Conservation (phyloP, 2,113 vertebrate genomes). For the Spheniscus mendiculus region DNA sequence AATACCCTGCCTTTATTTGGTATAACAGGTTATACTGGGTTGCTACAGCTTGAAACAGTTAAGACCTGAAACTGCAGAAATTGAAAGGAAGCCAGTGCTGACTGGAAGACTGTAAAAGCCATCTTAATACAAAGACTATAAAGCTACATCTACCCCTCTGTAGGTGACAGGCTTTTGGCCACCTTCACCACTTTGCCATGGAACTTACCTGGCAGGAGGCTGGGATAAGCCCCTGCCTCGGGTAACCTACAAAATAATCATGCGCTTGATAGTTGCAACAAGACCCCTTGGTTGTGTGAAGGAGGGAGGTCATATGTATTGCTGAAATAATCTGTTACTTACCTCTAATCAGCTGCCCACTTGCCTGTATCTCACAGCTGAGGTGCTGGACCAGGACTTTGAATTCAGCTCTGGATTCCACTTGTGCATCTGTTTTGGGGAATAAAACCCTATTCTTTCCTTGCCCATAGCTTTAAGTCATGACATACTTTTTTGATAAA, state of each 20-base stretch:
- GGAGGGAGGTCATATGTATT: neutral
- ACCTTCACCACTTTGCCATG: neutral
- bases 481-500: neutral
- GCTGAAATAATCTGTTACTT: neutral
- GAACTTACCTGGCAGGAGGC: neutral
- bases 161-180: neutral
- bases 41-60: neutral
- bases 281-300: too few species aligned
- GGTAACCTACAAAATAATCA: neutral
- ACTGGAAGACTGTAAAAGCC: neutral
- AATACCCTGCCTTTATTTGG: neutral
- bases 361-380: neutral
- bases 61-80: neutral
- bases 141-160: neutral
- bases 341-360: neutral
- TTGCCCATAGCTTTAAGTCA: neutral
- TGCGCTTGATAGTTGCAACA: too few species aligned
- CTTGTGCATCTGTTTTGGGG: neutral
- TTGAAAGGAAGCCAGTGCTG: neutral
- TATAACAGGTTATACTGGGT: neutral
- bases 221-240: neutral
- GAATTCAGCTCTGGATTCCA: neutral
- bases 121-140: neutral
- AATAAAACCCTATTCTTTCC: neutral
- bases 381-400: neutral